phyloP scores from a whole-genome alignment of 1,140 invertebrate species.

The Drosophila bocki region DNA sequence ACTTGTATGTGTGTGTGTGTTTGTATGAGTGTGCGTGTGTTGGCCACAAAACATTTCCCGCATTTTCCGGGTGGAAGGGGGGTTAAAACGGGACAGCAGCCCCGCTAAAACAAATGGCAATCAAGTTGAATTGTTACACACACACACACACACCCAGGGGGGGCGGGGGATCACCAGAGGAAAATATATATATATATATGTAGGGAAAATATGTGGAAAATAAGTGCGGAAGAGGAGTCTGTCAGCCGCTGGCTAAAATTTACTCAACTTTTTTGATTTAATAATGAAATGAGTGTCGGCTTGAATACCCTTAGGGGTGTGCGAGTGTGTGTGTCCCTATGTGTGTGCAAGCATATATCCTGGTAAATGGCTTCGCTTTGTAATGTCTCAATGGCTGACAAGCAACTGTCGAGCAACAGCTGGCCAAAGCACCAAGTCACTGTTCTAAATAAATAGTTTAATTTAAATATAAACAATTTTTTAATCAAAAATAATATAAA shows the following conservation, averaged over 20 bases:
- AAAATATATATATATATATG: constrained; percentile 23
- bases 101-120: constrained; percentile 80
- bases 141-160: constrained; percentile 27
- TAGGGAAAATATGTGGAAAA: constrained; percentile 33
- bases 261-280: constrained; percentile 80
- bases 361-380: constrained; percentile 46
- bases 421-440: constrained; percentile 19
- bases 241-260: constrained; percentile 66
- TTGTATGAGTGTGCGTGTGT: constrained; percentile 53
- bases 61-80: constrained; percentile 27
- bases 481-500: too few relatives aligned
- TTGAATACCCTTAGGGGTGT: constrained; percentile 15
- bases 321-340: background rate
- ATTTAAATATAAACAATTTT: background rate
- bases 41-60: constrained; percentile 78
- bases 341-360: constrained; percentile 17
- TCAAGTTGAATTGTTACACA: constrained; percentile 77
- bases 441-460: constrained; percentile 4
- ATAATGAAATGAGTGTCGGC: constrained; percentile 69
- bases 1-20: background rate
- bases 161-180: background rate
- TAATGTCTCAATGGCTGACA: constrained; percentile 50
- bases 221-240: constrained; percentile 11
- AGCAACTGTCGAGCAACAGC: constrained; percentile 50
- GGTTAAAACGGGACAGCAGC: constrained; percentile 32